A percentile compares a stretch with the other conserved stretches of the same genome.
phyloP scores from a whole-genome alignment of 2,888 invertebrate species.

The Sturmia bella region DNA sequence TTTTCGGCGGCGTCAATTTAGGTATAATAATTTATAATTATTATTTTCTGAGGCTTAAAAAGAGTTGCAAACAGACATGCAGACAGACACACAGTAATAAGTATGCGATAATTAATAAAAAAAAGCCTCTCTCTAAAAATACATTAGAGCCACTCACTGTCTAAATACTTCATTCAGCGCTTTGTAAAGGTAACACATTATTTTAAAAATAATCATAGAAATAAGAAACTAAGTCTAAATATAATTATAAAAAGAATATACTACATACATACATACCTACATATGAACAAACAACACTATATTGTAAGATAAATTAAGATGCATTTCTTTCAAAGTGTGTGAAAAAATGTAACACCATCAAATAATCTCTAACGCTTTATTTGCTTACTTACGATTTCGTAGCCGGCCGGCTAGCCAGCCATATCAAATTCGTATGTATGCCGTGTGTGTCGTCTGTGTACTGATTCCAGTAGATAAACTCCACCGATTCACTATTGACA shows the following conservation, averaged over 20 bases:
- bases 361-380: slow-evolving; percentile 18
- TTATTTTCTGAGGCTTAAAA: slow-evolving; percentile 55
- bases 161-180: slow-evolving; percentile 55
- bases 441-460: no score
- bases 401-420: no score
- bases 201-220: slow-evolving; percentile 46
- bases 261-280: background rate
- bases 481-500: no score
- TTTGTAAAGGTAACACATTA: slow-evolving; percentile 71
- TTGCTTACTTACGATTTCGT: no score
- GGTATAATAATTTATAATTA: slow-evolving; percentile 40
- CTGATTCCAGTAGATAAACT: no score
- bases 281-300: background rate
- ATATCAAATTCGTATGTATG: no score
- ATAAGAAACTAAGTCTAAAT: slow-evolving; percentile 19
- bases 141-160: slow-evolving; percentile 48
- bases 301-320: slow-evolving; percentile 20
- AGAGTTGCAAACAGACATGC: slow-evolving; percentile 20
- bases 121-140: slow-evolving; percentile 45
- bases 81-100: slow-evolving; percentile 28
- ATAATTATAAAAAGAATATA: slow-evolving; percentile 21
- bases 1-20: slow-evolving; percentile 52
- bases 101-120: slow-evolving; percentile 38
- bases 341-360: no score
- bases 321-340: slow-evolving; percentile 10